Evolutionary conservation across 2,888 invertebrate species (phyloP).

Genomic region (Tetragnatha montana): DNA sequence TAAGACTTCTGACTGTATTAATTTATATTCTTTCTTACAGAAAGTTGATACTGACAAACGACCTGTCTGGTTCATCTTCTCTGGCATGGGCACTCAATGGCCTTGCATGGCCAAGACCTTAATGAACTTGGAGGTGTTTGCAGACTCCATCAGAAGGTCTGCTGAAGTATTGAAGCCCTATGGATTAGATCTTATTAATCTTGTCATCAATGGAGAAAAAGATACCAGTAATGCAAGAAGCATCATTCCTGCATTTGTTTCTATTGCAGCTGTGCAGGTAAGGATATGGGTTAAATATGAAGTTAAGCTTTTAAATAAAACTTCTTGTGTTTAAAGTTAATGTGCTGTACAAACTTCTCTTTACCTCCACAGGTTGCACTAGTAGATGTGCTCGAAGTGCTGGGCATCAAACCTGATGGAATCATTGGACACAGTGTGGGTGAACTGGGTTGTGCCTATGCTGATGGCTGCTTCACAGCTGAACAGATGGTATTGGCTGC

Average conservation of each 20-base stretch:
- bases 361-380: slow-evolving; percentile 84
- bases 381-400: slow-evolving; percentile 87
- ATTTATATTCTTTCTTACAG: slow-evolving; percentile 31
- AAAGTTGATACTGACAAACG: slow-evolving; percentile 79
- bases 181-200: slow-evolving; percentile 87
- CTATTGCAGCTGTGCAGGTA: slow-evolving; percentile 95
- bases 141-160: slow-evolving; percentile 85
- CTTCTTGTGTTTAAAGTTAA: too few species aligned
- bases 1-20: neutral
- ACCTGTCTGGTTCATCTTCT: slow-evolving; percentile 95
- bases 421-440: slow-evolving; percentile 97
- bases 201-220: slow-evolving; percentile 86
- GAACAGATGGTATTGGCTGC: slow-evolving; percentile 96
- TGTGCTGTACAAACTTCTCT: neutral
- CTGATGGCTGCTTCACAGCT: slow-evolving; percentile 94
- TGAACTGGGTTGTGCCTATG: slow-evolving; percentile 96
- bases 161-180: slow-evolving; percentile 86
- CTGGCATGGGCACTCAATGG: slow-evolving; percentile 99
- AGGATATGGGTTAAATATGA: neutral
- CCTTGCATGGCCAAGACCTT: slow-evolving; percentile 93
- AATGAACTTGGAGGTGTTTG: slow-evolving; percentile 88
- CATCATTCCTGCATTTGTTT: slow-evolving; percentile 85
- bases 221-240: slow-evolving; percentile 81
- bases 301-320: too few species aligned
- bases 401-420: slow-evolving; percentile 90